Percentiles rank a stretch among this genome's conserved stretches.
phyloP scores from a whole-genome alignment of 2,888 invertebrate genomes.

The Apamea sordens region DNA sequence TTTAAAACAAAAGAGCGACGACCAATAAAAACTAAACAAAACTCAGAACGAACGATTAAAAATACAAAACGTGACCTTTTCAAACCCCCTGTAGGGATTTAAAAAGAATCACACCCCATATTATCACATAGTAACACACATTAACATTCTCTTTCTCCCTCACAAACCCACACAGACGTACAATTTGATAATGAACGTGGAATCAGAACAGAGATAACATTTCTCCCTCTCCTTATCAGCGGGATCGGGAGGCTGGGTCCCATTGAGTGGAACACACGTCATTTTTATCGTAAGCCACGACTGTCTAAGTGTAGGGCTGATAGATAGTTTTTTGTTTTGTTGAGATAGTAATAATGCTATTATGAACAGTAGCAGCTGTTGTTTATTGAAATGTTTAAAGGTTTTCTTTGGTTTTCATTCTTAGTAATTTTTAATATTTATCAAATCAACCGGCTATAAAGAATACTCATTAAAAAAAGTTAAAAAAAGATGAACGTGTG shows the following conservation, averaged over 20 bases:
- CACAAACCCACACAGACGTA: conserved; percentile 66
- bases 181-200: conserved; percentile 86
- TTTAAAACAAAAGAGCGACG: conserved; percentile 4
- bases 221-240: conserved; percentile 76
- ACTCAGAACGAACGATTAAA: background rate
- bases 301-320: conserved; percentile 64
- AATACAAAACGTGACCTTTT: conserved; percentile 25
- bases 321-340: conserved; percentile 63
- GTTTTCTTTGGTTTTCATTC: background rate
- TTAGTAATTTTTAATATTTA: too few relatives aligned
- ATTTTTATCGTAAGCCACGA: conserved; percentile 71
- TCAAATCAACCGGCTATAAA: background rate
- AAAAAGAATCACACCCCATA: conserved; percentile 56
- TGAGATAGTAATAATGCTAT: conserved; percentile 35
- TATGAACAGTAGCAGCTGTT: conserved; percentile 56
- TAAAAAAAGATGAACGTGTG: background rate
- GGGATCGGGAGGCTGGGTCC: conserved; percentile 75
- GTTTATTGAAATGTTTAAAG: background rate
- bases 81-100: conserved; percentile 26
- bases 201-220: conserved; percentile 83
- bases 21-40: conserved; percentile 6
- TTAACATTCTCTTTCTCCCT: conserved; percentile 45
- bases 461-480: background rate
- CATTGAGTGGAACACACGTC: conserved; percentile 76
- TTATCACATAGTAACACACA: conserved; percentile 59